Base-by-base conservation (phyloP, 1,140 invertebrate species). In the Cepaea nemoralis region DNA sequence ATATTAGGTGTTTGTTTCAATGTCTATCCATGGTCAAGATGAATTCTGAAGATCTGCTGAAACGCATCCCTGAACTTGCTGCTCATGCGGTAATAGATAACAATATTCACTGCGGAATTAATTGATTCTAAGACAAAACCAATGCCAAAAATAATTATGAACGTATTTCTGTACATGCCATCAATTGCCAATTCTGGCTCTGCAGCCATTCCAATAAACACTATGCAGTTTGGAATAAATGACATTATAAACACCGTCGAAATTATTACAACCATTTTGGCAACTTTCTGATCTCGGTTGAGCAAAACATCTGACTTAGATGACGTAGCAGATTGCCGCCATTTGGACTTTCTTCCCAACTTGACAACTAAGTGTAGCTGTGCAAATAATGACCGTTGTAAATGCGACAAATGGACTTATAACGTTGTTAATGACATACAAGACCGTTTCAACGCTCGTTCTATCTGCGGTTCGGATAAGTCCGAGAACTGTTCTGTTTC, bases 1-100 rank as follows among this genome's bases (percentile, higher is more conserved):
- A n/a, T n/a, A n/a, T n/a, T n/a, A n/a, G n/a, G n/a, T n/a, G n/a
- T n/a, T n/a, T n/a, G n/a, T n/a, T n/a, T n/a, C n/a, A n/a, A n/a
- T n/a, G n/a, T n/a, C n/a, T n/a, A n/a, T n/a, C n/a, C n/a, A n/a
- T n/a, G n/a, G n/a, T n/a, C n/a, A n/a, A n/a, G n/a, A n/a, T n/a
- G n/a, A n/a, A n/a, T n/a, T n/a, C n/a, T n/a, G n/a, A n/a, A n/a
- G n/a, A n/a, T n/a, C n/a, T n/a, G n/a, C n/a, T n/a, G n/a, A n/a
- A n/a, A n/a, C n/a, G n/a, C n/a, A n/a, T 50, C 6, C 14, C 74
- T 27, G 74, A 55, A 76, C 0, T 40, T 35, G 19, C 39, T 48
- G 37, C 74, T 76, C 74, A 76, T 76, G 10, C 35, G 6, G 45
- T 76, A 76, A 48, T 76, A 76, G 10, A 76, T 76, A 45, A 50